Evolutionary conservation across 2,113 vertebrate species (phyloP), one percentile per base, ranked within the genome.

Genomic region (Stegastes partitus): DNA sequence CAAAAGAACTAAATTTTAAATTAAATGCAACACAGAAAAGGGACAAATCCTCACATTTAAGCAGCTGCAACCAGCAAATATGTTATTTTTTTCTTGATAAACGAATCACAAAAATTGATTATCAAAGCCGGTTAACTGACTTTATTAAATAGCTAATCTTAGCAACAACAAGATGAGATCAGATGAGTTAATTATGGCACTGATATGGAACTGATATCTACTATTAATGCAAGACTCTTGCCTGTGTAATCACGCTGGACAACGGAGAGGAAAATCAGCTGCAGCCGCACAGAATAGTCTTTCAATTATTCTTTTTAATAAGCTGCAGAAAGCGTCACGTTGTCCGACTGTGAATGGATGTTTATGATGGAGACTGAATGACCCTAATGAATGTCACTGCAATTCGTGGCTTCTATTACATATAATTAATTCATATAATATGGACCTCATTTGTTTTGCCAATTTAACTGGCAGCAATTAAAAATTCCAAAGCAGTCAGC

Each of bases 221-320:
- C 11, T 14, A 42, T 34, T 58, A 44, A 72, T 44, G 53, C 37
- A 59, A 64, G 22, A 59, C 42, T 54, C n/a, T n/a, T 21, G 10
- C 12, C 50, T 51, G 53, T 23, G n/a, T 1, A 54, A 47, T 47
- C 54, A 26, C 12, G 14, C 11, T 11, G 54, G 44, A 80, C 82
- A 58, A n/a, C 70, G 61, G 55, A 53, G 44, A 75, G 26, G 64
- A 68, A 77, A 73, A 73, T 82, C 16, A 56, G 57, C 45, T 15
- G 9, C n/a, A 65, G 34, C 14, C 2, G 8, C 19, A 18, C 1
- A n/a, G 2, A 54, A 23, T 7, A 4, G 21, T 59, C 50, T 53
- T 50, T 53, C 5, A 9, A 23, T 64, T 4, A 2, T 34, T 34
- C 9, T 55, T 49, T 45, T 59, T 42, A 54, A 47, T 22, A 39